Percentiles rank a stretch among this genome's conserved stretches.
Conservation (phyloP, 2,797 vertebrate species). For the Schizopygopsis pylzovi region DNA sequence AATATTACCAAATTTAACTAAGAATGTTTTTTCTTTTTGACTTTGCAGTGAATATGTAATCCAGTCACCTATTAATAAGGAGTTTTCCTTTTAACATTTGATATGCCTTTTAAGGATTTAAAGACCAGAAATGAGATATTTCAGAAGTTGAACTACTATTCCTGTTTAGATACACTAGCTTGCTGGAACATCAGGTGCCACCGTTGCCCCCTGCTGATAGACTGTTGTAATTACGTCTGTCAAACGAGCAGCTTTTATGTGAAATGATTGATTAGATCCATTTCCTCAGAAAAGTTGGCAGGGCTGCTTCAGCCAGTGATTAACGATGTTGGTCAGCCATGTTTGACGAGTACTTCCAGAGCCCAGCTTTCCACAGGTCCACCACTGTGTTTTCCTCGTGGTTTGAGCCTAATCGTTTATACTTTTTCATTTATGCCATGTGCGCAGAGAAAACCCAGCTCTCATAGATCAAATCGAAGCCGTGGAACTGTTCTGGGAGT, state of each 20-base stretch:
- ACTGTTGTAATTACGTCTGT: conserved; percentile 52
- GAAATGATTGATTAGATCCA: conserved; percentile 72
- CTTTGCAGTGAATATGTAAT: background rate
- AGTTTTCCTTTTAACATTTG: background rate
- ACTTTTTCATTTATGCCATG: conserved; percentile 48
- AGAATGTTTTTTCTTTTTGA: background rate
- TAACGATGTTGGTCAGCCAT: conserved; percentile 70
- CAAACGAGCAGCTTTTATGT: conserved; percentile 60
- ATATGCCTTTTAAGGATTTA: too few relatives aligned
- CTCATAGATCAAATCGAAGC: conserved; percentile 48
- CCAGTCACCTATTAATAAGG: background rate
- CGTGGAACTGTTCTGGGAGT: conserved; percentile 23
- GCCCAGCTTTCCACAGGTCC: conserved; percentile 68
- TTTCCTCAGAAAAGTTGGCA: conserved; percentile 67
- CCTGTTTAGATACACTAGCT: background rate
- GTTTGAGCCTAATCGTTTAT: conserved; percentile 7
- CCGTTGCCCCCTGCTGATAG: conserved; percentile 71
- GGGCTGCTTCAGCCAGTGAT: conserved; percentile 71
- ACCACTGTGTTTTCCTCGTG: conserved; percentile 62
- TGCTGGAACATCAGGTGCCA: background rate
- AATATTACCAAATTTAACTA: background rate
- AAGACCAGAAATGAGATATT: background rate
- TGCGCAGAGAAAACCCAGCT: conserved; percentile 31
- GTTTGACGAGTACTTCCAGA: conserved; percentile 73
- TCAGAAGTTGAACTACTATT: background rate